Base-by-base conservation (phyloP, 64 coral and sea anemone species). In the Actinia tenebrosa region DNA sequence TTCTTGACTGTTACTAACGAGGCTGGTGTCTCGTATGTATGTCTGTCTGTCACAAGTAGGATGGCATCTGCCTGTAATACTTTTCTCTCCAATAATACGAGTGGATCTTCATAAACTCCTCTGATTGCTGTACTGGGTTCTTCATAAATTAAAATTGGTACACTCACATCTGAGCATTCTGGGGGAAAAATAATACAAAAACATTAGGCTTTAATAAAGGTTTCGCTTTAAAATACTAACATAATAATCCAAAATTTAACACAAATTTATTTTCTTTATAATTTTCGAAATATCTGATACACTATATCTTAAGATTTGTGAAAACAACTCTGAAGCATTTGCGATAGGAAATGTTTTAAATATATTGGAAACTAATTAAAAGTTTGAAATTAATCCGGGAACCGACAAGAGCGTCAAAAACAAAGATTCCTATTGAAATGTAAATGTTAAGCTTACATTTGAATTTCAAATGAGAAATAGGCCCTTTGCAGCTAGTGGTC, bases 51-150 rank as follows among this genome's bases (percentile, higher is more conserved):
- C 5, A 99, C 91, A 3, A 99, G 53, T 1, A 99, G 80, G 58
- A 94, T 95, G 6, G 97, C 97, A 84, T 99, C 97, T 16, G 97
- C 97, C n/a, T 93, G 87, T 2, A 84, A 61, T 18, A 99, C 88
- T 93, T 94, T 95, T 54, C 84, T 95, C 56, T 96, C 91, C n/a
- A 96, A 81, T 55, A 96, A 64, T 44, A 90, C 71, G 45, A 87
- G 53, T 11, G 94, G 94, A 78, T 96, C 94, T 47, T 96, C 94
- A 78, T 84, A 96, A 4, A 90, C 82, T 83, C 88, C 80, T n/a
- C 91, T 88, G 44, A 93, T 87, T 60, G 77, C 89, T 11, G 88
- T 79, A 75, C 91, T 90, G 13, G 91, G 91, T 30, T 96, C 94
- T 88, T 96, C 94, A 58, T 96, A 96, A 16, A 96, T 93, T n/a